phyloP scores from a whole-genome alignment of 2,888 invertebrate genomes.

The Scelioninae gen. 1 region DNA sequence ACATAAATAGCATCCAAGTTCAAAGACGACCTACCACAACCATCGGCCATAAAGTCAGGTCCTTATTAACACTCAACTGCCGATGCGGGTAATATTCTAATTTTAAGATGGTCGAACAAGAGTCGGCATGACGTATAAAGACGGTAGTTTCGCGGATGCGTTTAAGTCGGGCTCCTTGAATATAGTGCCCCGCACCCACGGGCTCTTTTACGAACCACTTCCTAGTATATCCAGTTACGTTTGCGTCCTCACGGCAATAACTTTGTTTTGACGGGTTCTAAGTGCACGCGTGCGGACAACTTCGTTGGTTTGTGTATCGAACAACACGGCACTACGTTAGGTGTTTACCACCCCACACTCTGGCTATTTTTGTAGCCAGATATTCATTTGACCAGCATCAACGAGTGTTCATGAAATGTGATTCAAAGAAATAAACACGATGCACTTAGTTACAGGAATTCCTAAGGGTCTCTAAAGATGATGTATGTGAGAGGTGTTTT shows the following conservation, averaged over 20 bases:
- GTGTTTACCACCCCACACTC: not conserved
- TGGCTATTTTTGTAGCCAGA: constrained; percentile 9
- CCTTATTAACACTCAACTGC: constrained; percentile 69
- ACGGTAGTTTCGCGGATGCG: constrained; percentile 61
- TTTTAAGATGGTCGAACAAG: constrained; percentile 61
- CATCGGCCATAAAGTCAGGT: constrained; percentile 64
- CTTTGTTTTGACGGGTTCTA: constrained; percentile 71
- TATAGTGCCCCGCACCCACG: constrained; percentile 53
- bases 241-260: constrained; percentile 70
- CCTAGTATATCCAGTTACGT: constrained; percentile 70
- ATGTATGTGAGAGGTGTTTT: constrained; percentile 6
- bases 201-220: constrained; percentile 58
- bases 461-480: not conserved
- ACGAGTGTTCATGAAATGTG: constrained; percentile 13
- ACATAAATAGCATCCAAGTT: constrained; percentile 60
- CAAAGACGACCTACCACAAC: constrained; percentile 65
- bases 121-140: constrained; percentile 56
- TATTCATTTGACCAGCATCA: constrained; percentile 3
- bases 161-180: constrained; percentile 56
- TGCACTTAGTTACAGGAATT: not conserved
- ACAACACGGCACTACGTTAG: constrained; percentile 1
- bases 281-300: too few species aligned
- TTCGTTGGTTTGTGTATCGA: constrained; percentile 22
- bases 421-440: constrained; percentile 20
- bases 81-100: constrained; percentile 70